These are phyloP conservation scores for Brienomyrus brachyistius DNA, from an alignment of 2,113 vertebrate species.

Conservation along the genomic window DNA sequence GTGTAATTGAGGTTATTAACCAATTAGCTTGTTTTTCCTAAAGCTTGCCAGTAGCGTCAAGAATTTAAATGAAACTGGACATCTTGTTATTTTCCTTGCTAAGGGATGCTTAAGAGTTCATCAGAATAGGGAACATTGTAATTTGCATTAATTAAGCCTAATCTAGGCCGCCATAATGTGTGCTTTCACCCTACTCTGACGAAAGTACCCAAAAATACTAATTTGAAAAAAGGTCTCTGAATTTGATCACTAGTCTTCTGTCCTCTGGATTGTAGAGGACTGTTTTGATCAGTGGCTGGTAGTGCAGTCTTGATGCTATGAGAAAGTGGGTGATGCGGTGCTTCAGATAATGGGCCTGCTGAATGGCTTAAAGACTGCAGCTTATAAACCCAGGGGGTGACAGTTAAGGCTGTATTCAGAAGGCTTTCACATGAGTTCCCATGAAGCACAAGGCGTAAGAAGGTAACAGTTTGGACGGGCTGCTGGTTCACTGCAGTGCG, in stretches of 20 bases:
- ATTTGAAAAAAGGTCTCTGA: neutral
- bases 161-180: neutral
- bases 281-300: neutral
- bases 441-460: neutral
- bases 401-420: neutral
- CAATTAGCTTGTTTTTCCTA: slow-evolving; percentile 2
- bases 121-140: slow-evolving; percentile 12
- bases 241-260: neutral
- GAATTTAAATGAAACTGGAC: neutral
- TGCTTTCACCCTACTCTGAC: neutral
- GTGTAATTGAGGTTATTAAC: slow-evolving; percentile 13
- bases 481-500: neutral
- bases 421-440: neutral
- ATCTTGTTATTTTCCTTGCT: neutral
- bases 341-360: neutral
- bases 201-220: neutral
- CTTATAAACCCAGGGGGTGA: neutral
- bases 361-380: neutral
- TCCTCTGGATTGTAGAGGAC: neutral
- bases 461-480: no score
- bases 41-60: neutral
- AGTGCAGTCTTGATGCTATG: neutral
- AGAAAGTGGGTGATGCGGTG: no score
- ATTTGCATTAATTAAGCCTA: slow-evolving; percentile 23
- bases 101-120: slow-evolving; percentile 16